Base-by-base conservation (phyloP, 2,888 invertebrate species). In the Mayetiola destructor region DNA sequence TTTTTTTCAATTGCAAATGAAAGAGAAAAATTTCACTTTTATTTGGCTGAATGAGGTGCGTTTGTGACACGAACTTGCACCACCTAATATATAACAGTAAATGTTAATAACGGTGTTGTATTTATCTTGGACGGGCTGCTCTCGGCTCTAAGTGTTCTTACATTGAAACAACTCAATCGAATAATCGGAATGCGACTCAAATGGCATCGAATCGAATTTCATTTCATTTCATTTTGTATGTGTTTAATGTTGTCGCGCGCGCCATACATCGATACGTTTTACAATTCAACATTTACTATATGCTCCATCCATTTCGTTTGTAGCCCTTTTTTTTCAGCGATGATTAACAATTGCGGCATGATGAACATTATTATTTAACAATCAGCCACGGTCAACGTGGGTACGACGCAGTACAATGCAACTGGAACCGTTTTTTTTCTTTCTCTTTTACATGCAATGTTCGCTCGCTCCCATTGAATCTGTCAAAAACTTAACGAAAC, bases 401-500 rank as follows among this genome's bases (percentile, higher is more conserved):
- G 48, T n/a, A 27, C 27, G 27, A 16, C 48, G 29, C 48, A 48
- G 27, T 48, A 27, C 48, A 48, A 23, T 42, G 42, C 42, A 42
- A 42, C 23, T 12, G 23, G 14, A 23, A 42, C 23, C 9, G 9
- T 18, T 39, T 18, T 5, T 4, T 2, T 23, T 9, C 23, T 23
- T 42, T 10, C 14, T 27, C 16, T 14, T 48, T 32, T 6, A 16
- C n/a, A 3, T n/a, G 16, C n/a, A n/a, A n/a, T 10, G 42, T 48
- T 27, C 27, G 27, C 27, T 27, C 29, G n/a, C 14, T n/a, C 23
- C 14, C 23, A 10, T 21, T 3, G 21, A 42, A 21, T 39, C 2
- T 48, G 48, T 48, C 48, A n/a, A 48, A 48, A 48, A 48, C 48
- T 48, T 6, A 48, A 48, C 48, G 48, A 48, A 48, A 48, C 27